Evolutionary conservation across 2,797 vertebrate genomes (phyloP).

Genomic region (Phataginus tetradactyla): DNA sequence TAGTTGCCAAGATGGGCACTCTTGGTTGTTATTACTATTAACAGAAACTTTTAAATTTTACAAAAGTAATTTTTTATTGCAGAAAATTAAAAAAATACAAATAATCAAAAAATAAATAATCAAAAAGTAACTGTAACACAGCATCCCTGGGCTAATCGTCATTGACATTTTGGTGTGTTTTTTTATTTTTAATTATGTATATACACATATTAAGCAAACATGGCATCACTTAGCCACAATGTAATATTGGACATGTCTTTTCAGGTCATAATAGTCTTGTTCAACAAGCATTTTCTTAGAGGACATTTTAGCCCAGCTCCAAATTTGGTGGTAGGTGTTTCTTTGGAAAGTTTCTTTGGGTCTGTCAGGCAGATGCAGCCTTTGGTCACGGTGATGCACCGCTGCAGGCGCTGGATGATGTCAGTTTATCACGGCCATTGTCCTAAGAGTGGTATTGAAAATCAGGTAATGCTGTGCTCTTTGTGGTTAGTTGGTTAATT

Average conservation of each 20-base stretch:
- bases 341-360: conserved; percentile 28
- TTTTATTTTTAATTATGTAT: conserved; percentile 11
- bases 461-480: conserved; percentile 33
- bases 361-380: neutral
- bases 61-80: neutral
- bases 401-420: neutral
- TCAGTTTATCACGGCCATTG: conserved; percentile 32
- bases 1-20: neutral
- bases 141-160: neutral
- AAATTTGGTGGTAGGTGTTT: neutral
- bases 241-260: neutral
- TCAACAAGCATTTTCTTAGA: neutral
- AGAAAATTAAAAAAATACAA: neutral
- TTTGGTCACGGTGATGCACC: neutral
- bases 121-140: neutral
- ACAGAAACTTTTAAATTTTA: neutral
- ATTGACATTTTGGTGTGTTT: conserved; percentile 34
- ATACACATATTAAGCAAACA: neutral
- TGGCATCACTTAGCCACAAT: neutral
- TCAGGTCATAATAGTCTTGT: neutral
- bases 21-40: neutral
- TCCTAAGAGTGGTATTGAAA: conserved; percentile 50
- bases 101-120: neutral
- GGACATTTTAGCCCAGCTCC: neutral
- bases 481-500: conserved; percentile 21